phyloP scores from a whole-genome alignment of 2,888 invertebrate species.

The Noctua comes region DNA sequence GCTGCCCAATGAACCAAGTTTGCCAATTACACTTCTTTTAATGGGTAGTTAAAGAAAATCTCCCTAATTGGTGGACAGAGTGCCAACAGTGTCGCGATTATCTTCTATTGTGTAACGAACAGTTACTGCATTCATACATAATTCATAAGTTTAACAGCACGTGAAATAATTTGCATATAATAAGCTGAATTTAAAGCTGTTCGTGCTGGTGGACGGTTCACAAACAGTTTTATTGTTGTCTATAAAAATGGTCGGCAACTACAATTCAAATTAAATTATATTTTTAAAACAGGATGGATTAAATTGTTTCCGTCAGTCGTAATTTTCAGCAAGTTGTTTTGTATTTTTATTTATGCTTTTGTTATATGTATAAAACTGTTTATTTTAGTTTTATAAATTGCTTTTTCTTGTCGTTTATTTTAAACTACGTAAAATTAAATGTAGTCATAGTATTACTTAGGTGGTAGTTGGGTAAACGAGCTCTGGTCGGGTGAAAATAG shows the following conservation, averaged over 20 bases:
- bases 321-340: conserved; percentile 32
- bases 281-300: conserved; percentile 47
- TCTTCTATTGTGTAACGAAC: conserved; percentile 66
- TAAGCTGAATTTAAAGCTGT: conserved; percentile 56
- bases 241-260: conserved; percentile 51
- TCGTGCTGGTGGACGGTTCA: conserved; percentile 40
- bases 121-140: conserved; percentile 74
- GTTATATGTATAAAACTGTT: conserved; percentile 10
- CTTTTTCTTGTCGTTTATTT: not conserved
- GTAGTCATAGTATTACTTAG: not conserved
- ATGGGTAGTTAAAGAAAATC: conserved; percentile 83
- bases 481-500: too few relatives aligned
- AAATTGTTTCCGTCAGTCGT: conserved; percentile 39
- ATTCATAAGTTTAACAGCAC: conserved; percentile 69
- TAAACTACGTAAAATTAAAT: not conserved
- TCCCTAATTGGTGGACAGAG: conserved; percentile 80
- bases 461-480: too few relatives aligned
- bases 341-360: conserved; percentile 17
- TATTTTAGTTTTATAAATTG: conserved; percentile 37
- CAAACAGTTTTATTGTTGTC: conserved; percentile 47
- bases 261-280: conserved; percentile 43
- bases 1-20: conserved; percentile 85
- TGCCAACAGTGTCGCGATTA: conserved; percentile 73
- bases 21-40: conserved; percentile 85
- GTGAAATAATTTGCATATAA: conserved; percentile 63